Evolutionary conservation across 2,113 vertebrate genomes (phyloP), one percentile per base, ranked within the genome.

Genomic region (Piprites chloris): DNA sequence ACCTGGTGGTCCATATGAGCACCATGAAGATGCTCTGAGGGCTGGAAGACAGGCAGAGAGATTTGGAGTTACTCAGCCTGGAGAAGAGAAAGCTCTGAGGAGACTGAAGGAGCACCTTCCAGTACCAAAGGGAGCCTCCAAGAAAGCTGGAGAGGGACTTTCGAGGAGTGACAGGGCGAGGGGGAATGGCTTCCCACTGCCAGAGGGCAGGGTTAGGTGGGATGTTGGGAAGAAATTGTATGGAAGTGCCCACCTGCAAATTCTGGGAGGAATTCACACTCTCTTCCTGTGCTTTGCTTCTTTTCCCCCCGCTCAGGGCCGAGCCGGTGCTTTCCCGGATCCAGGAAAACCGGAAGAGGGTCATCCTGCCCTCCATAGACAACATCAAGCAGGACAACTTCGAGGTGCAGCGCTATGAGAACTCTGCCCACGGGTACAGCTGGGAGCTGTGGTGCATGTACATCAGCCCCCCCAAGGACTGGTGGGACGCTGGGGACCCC

Each of bases 361-460:
- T 99, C 74, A 98, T 99, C 90, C 97, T 99, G 41, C 99, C 99
- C 4, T 99, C 99, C 65, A 99, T 99, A 9, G 99, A 99, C 97
- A 99, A 99, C 98, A 99, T 99, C 97, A 99, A 99, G 81, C 98
- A 99, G 58, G 99, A 99, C 91, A 99, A 98, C 9, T 99, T 99
- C 2, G 99, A 99, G 97, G 98, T 99, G 95, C 99, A 99, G 94
- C 99, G 98, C n/a, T 99, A 99, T 0, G 99, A 99, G 98, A 99
- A 99, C 97, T 99, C 99, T 0, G 99, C 98, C 9, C 99, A 99
- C 0, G 99, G 99, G 44, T 99, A 99, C 98, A 99, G 98, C 97
- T 99, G 99, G 99, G 99, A 99, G 97, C 98, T 99, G 67, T 99
- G 99, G 99, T 99, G 99, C 97, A 99, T 99, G 99, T 99, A 99